These are phyloP conservation scores for Acanthurus lineatus DNA, from an alignment of 2,797 vertebrate species.

Conservation along the genomic window DNA sequence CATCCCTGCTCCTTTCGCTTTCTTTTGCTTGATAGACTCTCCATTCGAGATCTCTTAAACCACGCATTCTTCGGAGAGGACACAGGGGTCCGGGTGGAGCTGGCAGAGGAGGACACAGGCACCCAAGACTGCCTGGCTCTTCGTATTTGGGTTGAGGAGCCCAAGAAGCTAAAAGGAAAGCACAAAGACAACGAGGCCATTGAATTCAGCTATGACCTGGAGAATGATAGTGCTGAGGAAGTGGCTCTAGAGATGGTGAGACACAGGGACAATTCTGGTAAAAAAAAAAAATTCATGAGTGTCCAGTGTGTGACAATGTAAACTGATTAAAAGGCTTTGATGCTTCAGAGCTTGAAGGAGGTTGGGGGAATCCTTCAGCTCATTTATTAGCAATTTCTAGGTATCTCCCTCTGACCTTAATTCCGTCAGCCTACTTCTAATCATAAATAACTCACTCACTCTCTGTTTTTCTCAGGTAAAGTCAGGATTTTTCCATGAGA, in stretches of 20 bases:
- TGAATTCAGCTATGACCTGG: slow-evolving; percentile 96
- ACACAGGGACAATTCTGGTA: slow-evolving; percentile 11
- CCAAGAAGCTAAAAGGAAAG: slow-evolving; percentile 97
- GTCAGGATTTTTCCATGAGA: slow-evolving; percentile 97
- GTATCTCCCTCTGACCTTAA: slow-evolving; percentile 40
- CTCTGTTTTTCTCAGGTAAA: slow-evolving; percentile 86
- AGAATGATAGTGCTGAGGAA: slow-evolving; percentile 93
- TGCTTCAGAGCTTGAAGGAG: slow-evolving; percentile 16
- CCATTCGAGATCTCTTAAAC: slow-evolving; percentile 92
- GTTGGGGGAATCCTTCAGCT: slow-evolving; percentile 23
- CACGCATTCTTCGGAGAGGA: slow-evolving; percentile 96
- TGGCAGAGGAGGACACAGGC: slow-evolving; percentile 93
- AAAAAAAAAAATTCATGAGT: background rate
- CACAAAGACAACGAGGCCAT: slow-evolving; percentile 99
- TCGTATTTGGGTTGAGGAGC: slow-evolving; percentile 96
- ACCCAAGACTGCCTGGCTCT: slow-evolving; percentile 89
- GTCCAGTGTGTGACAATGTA: background rate
- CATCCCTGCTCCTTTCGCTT: background rate
- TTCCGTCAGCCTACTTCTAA: slow-evolving; percentile 15
- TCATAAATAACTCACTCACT: slow-evolving; percentile 12
- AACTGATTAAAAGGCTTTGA: slow-evolving; percentile 24
- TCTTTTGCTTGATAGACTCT: slow-evolving; percentile 84
- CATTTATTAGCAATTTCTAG: slow-evolving; percentile 38
- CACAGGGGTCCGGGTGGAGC: slow-evolving; percentile 94
- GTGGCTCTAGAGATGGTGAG: slow-evolving; percentile 97